Evolutionary conservation across 2,888 invertebrate species (phyloP), one percentile per base, ranked within the genome.

Genomic region (Pollenia griseotomentosa): DNA sequence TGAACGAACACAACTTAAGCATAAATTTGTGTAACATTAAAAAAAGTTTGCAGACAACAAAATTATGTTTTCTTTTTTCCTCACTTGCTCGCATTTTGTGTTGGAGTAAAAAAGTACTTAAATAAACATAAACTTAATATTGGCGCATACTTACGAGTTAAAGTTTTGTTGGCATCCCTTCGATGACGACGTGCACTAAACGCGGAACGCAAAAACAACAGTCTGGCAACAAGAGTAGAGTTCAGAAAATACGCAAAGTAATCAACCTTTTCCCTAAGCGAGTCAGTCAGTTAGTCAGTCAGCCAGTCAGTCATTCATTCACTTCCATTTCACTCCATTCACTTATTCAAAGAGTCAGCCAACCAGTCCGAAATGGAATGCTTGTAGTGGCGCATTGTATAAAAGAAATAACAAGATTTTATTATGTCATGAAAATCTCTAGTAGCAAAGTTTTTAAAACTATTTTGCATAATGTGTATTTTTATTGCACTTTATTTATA

Each of bases 71-170:
- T 78, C 59, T 19, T 11, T 40, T 23, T 19, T 57, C 9, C 44
- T 42, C n/a, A 16, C 3, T 14, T 40, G 42, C 11, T 42, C 40
- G 10, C 12, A 48, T 16, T 59, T 75, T 83, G 75, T 59, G 75
- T 75, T 61, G 75, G 51, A 53, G 68, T 75, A 55, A 78, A 80
- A 82, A 82, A 83, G 74, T 86, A 86, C 86, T 86, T 86, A 83
- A 85, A 85, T 77, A 77, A 86, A 79, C 86, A 86, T 86, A 83
- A 86, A 86, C 82, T 86, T 83, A 79, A 79, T 86, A 86, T 86
- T 86, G 86, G 74, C 78, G 86, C 86, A 86, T 83, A 83, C 86
- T 83, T 86, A 74, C 46, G 57, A 70, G 65, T 48, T 23, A 85
- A 85, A 85, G 75, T 85, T 77, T 85, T 81, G 63, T 85, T 85